Percentiles rank a stretch among this genome's conserved stretches.
phyloP scores from a whole-genome alignment of 2,888 invertebrate genomes.

The Xylota sylvarum region DNA sequence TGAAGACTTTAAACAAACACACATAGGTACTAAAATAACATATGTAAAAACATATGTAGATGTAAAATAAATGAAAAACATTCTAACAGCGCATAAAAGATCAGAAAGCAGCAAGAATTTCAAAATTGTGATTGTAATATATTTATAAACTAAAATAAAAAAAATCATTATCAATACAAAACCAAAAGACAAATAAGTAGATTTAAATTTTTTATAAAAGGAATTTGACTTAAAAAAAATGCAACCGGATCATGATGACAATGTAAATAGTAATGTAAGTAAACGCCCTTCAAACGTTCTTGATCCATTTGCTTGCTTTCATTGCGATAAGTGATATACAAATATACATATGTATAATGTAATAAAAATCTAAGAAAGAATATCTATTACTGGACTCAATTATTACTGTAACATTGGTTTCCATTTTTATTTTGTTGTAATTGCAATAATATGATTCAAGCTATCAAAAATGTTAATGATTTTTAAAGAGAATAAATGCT shows the following conservation, averaged over 20 bases:
- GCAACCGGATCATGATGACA: conserved; percentile 26
- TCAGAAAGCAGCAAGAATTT: conserved; percentile 66
- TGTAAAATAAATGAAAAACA: conserved; percentile 13
- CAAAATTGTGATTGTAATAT: conserved; percentile 74
- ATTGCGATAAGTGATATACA: conserved; percentile 62
- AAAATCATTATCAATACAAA: conserved; percentile 41
- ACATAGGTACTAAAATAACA: conserved; percentile 50
- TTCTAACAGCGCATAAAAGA: conserved; percentile 43
- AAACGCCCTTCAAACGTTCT: background rate
- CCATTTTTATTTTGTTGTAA: conserved; percentile 35
- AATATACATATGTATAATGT: conserved; percentile 20
- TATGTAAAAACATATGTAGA: background rate
- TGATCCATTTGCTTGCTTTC: conserved; percentile 57
- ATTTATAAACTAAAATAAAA: conserved; percentile 53
- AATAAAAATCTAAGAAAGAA: conserved; percentile 22
- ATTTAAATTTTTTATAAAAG: conserved; percentile 48
- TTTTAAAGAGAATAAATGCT: conserved; percentile 42
- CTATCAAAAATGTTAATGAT: conserved; percentile 39
- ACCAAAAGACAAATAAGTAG: conserved; percentile 64
- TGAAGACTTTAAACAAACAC: conserved; percentile 22
- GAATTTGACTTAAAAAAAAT: conserved; percentile 25
- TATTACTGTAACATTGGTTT: conserved; percentile 54
- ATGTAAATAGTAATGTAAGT: conserved; percentile 18
- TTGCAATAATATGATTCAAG: conserved; percentile 21
- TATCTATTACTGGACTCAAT: conserved; percentile 49